Evolutionary conservation across 1,140 invertebrate genomes (phyloP).

Genomic region (Scaptomyza graminum): DNA sequence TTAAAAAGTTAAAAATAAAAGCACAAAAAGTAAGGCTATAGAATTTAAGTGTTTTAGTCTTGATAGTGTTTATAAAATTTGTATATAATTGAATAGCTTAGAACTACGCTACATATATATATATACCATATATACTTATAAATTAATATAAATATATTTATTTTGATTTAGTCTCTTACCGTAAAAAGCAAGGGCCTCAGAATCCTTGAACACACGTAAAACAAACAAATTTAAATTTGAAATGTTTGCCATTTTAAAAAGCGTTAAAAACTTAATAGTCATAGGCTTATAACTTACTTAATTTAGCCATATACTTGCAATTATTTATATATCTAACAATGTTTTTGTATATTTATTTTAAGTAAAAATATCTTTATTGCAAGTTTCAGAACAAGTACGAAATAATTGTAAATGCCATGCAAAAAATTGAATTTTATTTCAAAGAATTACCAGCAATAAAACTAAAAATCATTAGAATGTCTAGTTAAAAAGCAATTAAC

Average conservation of each 20-base stretch:
- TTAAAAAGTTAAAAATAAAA: constrained; percentile 23
- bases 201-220: too few species aligned
- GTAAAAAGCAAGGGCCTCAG: background rate
- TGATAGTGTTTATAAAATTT: constrained; percentile 35
- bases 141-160: constrained; percentile 41
- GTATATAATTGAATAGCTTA: constrained; percentile 47
- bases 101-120: constrained; percentile 42
- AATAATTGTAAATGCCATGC: constrained; percentile 35
- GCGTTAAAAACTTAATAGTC: constrained; percentile 66
- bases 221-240: constrained; percentile 32
- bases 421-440: constrained; percentile 29
- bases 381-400: constrained; percentile 21
- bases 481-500: background rate
- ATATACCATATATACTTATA: constrained; percentile 25
- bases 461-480: constrained; percentile 26
- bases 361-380: constrained; percentile 15
- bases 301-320: constrained; percentile 62
- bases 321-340: background rate
- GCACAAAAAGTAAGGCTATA: constrained; percentile 56
- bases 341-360: constrained; percentile 18
- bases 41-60: constrained; percentile 50
- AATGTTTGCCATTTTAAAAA: constrained; percentile 68
- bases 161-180: constrained; percentile 27
- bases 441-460: constrained; percentile 28
- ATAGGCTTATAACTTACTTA: constrained; percentile 46